These are phyloP conservation scores for Trichomalopsis sarcophagae DNA, from an alignment of 1,140 invertebrate genomes.

Conservation along the genomic window DNA sequence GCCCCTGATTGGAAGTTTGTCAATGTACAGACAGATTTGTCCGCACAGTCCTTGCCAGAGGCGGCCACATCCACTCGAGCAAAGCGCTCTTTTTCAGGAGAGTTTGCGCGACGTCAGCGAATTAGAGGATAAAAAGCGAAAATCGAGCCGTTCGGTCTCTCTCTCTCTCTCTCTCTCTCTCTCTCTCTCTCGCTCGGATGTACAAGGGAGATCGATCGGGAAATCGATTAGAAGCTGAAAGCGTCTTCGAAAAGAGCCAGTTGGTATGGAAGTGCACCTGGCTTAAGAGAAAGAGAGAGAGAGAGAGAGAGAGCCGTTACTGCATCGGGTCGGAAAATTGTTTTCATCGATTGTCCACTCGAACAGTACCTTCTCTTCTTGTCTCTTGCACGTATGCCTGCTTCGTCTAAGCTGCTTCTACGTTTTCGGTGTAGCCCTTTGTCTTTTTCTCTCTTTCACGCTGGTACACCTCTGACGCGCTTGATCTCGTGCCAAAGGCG, in stretches of 20 bases:
- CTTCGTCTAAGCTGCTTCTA: not conserved
- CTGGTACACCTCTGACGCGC: slow-evolving; percentile 27
- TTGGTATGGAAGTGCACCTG: slow-evolving; percentile 40
- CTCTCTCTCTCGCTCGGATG: not conserved
- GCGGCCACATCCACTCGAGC: too few relatives aligned
- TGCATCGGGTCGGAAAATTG: slow-evolving; percentile 58
- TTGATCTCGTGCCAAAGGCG: slow-evolving; percentile 61
- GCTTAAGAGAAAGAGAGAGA: not conserved
- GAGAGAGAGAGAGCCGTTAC: not conserved
- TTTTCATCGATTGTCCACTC: slow-evolving; percentile 57
- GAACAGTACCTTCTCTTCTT: not conserved
- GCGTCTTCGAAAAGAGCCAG: slow-evolving; percentile 27
- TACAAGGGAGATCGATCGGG: slow-evolving; percentile 49
- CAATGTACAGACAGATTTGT: too few relatives aligned
- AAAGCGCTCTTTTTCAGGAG: not conserved
- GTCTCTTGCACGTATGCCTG: not conserved
- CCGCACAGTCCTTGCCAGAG: too few relatives aligned
- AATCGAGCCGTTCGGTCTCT: slow-evolving; percentile 10
- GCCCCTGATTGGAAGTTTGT: too few relatives aligned
- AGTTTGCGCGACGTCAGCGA: slow-evolving; percentile 18
- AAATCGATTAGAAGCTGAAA: slow-evolving; percentile 47
- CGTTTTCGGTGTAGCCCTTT: slow-evolving; percentile 1
- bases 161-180: not conserved
- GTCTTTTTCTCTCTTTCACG: slow-evolving; percentile 34
- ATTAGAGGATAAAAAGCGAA: slow-evolving; percentile 50